Percentiles rank a stretch among this genome's conserved stretches.
These are phyloP conservation scores for Petrophora chlorosata DNA, from an alignment of 2,888 invertebrate species.

Conservation along the genomic window DNA sequence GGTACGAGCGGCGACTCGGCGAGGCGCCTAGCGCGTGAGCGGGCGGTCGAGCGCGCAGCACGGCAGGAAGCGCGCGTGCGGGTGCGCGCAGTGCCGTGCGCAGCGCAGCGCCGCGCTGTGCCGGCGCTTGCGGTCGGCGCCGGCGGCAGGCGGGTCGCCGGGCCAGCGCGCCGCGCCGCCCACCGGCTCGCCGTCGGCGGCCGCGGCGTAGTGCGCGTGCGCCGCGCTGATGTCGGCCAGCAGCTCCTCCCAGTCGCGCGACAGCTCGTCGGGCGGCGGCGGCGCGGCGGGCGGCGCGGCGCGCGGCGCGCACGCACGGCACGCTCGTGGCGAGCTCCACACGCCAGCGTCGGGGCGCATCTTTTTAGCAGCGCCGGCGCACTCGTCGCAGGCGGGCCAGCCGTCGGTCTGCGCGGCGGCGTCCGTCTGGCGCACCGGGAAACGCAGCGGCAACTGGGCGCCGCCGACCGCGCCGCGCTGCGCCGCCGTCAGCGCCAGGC, in stretches of 20 bases:
- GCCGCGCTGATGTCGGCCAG: conserved; percentile 84
- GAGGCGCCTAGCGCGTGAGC: conserved; percentile 68
- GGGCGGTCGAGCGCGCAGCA: conserved; percentile 75
- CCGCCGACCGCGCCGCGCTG: conserved; percentile 67
- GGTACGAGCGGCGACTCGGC: not conserved
- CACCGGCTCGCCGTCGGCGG: conserved; percentile 28
- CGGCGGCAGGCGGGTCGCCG: conserved; percentile 22
- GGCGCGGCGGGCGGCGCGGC: conserved; percentile 28
- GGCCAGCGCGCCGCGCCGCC: conserved; percentile 22
- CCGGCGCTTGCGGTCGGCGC: conserved; percentile 82
- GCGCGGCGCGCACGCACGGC: conserved; percentile 55
- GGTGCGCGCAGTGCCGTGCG: conserved; percentile 58
- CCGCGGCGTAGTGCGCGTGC: conserved; percentile 76
- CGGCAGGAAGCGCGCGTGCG: conserved; percentile 81
- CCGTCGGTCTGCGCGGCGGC: conserved; percentile 65
- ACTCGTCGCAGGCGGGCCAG: conserved; percentile 63
- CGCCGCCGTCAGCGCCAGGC: conserved; percentile 62
- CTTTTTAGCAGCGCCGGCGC: conserved; percentile 69
- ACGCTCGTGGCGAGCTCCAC: conserved; percentile 61
- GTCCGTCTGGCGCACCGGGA: conserved; percentile 79
- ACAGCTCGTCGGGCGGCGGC: conserved; percentile 69
- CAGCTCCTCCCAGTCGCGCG: conserved; percentile 85
- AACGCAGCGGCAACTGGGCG: conserved; percentile 86
- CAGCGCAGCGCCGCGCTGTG: conserved; percentile 76
- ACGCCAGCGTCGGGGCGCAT: conserved; percentile 62